These are phyloP conservation scores for Lasioglossum morio DNA, from an alignment of 2,888 invertebrate species.

Conservation along the genomic window DNA sequence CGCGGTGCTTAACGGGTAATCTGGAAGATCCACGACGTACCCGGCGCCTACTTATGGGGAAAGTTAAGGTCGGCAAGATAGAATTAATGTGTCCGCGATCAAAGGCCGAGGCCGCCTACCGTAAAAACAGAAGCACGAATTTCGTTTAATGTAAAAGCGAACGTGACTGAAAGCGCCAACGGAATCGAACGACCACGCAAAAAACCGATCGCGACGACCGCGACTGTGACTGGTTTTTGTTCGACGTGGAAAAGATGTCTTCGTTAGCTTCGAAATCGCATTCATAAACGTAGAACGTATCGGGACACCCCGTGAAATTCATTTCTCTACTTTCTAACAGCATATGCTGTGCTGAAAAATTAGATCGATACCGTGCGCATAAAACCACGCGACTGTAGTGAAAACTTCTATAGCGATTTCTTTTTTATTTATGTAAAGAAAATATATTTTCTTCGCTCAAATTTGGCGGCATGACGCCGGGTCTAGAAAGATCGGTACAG, in stretches of 20 bases:
- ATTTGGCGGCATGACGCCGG: too few relatives aligned
- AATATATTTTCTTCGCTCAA: too few relatives aligned
- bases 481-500: too few relatives aligned
- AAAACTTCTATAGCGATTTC: too few relatives aligned
- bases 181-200: conserved; percentile 35
- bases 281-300: neutral
- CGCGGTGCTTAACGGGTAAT: conserved; percentile 27
- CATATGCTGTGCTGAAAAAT: too few relatives aligned
- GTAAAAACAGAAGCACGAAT: conserved; percentile 44
- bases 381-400: too few relatives aligned
- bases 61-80: conserved; percentile 34
- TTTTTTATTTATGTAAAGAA: too few relatives aligned
- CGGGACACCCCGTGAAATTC: neutral
- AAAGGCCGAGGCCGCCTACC: conserved; percentile 38
- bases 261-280: conserved; percentile 32
- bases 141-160: conserved; percentile 50
- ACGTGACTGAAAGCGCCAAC: conserved; percentile 41
- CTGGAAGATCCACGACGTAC: conserved; percentile 44
- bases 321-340: too few relatives aligned
- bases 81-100: conserved; percentile 56
- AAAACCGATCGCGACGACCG: conserved; percentile 33
- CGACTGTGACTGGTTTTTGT: conserved; percentile 44
- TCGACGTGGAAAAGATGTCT: conserved; percentile 46
- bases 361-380: too few relatives aligned
- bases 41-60: conserved; percentile 52